Base-by-base conservation (phyloP, 2,888 invertebrate genomes). In the Drymonia ruficornis region DNA sequence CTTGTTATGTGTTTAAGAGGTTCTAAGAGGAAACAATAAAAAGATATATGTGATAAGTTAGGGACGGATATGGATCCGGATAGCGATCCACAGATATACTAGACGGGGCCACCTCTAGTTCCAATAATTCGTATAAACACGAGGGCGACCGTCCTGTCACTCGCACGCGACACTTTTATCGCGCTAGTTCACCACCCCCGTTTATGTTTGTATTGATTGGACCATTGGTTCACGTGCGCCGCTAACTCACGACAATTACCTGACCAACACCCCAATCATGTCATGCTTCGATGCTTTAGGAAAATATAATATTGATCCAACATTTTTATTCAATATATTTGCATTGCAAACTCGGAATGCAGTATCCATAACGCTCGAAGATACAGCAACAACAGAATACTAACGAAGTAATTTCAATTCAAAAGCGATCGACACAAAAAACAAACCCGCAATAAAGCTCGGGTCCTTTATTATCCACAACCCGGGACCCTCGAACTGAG, bases 161-260 rank as follows among this genome's bases (percentile, higher is more conserved):
- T 66, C 68, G 79, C 90, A 89, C 86, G 87, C 86, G 88, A 78
- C 85, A 81, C 67, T 81, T 83, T 81, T 83, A 84, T 85, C 84
- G 78, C 74, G 68, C 67, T 71, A 54, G 64, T 57, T 68, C 71
- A 64, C 70, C 73, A 67, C 82, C 75, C 68, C 63, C 62, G 63
- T 72, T 78, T 76, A 78, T 80, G 67, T 67, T 74, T 74, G 78
- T 81, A 83, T 84, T 76, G 81, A 82, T 80, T 81, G 73, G 70
- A 66, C 73, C 66, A 74, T 73, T 67, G 67, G 72, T 80, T 76
- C 80, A 74, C 81, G 81, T 75, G 79, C 65, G 34, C 46, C 43
- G 49, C 59, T 60, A 64, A 69, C 62, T 72, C 54, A 55, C 52
- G 36, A 46, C 58, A 59, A 59, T 57, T 57, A 72, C 54, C 55